Percentiles rank a stretch among this genome's conserved stretches.
Evolutionary conservation across 2,888 invertebrate species (phyloP).

Genomic region (Rhodophaea formosa): DNA sequence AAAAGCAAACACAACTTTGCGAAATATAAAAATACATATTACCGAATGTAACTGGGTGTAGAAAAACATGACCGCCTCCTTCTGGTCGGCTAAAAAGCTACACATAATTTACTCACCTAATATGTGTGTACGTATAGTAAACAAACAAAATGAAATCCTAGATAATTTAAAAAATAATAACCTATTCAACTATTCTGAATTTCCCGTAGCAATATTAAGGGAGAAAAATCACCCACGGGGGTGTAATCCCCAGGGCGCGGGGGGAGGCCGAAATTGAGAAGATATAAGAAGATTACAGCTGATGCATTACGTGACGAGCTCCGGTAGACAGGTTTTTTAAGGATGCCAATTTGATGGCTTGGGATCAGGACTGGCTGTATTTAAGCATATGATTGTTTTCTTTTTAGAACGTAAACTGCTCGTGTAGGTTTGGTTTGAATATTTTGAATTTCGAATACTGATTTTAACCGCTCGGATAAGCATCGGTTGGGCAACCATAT

Average conservation of each 20-base stretch:
- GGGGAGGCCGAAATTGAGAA: constrained; percentile 61
- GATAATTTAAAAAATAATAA: constrained; percentile 14
- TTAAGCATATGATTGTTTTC: not conserved
- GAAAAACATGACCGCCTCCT: no score
- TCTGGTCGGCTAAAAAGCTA: no score
- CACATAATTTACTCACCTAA: no score
- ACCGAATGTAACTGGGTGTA: no score
- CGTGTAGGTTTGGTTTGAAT: not conserved
- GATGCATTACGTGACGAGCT: constrained; percentile 68
- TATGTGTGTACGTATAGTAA: no score
- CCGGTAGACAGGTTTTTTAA: constrained; percentile 20
- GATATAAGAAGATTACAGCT: constrained; percentile 74
- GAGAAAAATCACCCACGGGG: constrained; percentile 47
- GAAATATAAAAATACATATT: no score
- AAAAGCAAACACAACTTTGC: no score
- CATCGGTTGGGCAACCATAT: no score
- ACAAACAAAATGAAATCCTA: not conserved
- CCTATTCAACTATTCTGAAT: constrained; percentile 27
- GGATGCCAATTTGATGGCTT: constrained; percentile 14
- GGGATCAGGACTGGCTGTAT: constrained; percentile 7
- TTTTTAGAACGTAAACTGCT: not conserved
- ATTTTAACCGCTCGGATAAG: no score
- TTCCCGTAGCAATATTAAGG: constrained; percentile 36
- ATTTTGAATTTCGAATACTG: not conserved
- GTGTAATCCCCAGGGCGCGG: constrained; percentile 50